Evolutionary conservation across 2,113 vertebrate species (phyloP).

Genomic region (Sakesphorus luctuosus): DNA sequence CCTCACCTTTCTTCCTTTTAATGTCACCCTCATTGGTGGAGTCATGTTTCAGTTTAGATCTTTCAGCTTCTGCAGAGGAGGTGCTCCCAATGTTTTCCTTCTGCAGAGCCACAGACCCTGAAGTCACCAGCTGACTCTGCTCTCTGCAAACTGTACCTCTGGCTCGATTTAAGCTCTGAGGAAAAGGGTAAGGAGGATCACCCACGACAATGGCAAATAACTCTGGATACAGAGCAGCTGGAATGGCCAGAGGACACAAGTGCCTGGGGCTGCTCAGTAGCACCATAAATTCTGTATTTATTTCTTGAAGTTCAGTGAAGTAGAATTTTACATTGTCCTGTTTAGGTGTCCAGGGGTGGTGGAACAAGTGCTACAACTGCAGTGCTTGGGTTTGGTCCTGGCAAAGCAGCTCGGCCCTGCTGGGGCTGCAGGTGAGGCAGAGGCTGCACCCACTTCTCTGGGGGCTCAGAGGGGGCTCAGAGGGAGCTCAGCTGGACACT

Average conservation of each 20-base stretch:
- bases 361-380: accelerated
- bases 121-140: neutral
- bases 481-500: no score
- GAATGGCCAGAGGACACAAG: neutral
- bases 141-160: neutral
- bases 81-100: neutral
- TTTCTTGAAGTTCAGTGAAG: neutral
- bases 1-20: neutral
- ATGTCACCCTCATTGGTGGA: neutral
- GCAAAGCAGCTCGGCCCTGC: neutral
- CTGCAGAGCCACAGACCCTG: neutral
- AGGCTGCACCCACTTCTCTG: neutral
- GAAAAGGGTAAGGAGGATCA: neutral
- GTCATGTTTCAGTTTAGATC: neutral
- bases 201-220: neutral
- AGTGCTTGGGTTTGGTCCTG: neutral
- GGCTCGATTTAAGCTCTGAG: neutral
- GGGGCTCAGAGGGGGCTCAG: neutral
- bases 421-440: neutral
- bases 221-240: accelerated
- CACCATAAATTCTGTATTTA: accelerated
- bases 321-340: accelerated
- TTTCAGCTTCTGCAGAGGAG: neutral
- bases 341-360: neutral
- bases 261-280: accelerated